A percentile compares a stretch with the other conserved stretches of the same genome.
These are phyloP conservation scores for Margaritifera margaritifera DNA, from an alignment of 2,888 invertebrate genomes.

Conservation along the genomic window DNA sequence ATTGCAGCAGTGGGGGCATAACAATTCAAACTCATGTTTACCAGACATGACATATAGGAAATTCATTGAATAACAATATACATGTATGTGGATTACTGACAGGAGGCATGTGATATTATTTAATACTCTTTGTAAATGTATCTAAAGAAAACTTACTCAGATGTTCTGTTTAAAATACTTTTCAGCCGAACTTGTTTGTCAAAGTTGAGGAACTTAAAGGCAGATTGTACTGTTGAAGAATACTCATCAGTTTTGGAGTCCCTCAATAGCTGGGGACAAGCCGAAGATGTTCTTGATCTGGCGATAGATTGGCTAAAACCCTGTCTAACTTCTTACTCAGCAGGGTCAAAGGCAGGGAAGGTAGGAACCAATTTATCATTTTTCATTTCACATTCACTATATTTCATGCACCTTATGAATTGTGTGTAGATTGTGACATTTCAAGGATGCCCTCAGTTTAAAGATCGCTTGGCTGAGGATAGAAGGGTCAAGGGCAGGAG, in stretches of 20 bases:
- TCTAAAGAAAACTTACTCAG: not conserved
- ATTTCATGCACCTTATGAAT: too few species aligned
- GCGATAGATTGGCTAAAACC: constrained; percentile 55
- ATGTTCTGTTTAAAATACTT: not conserved
- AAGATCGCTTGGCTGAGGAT: too few species aligned
- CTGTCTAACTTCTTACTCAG: constrained; percentile 7
- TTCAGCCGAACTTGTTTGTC: constrained; percentile 57
- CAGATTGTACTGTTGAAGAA: constrained; percentile 36
- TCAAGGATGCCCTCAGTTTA: too few species aligned
- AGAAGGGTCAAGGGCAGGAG: too few species aligned
- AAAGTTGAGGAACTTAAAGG: constrained; percentile 48
- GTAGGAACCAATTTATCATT: too few species aligned
- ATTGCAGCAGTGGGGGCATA: too few species aligned
- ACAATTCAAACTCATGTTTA: not conserved
- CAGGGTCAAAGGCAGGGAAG: not conserved
- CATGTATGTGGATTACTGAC: not conserved
- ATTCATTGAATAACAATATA: constrained; percentile 1
- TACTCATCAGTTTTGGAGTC: constrained; percentile 50
- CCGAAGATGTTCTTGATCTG: constrained; percentile 51
- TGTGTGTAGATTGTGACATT: too few species aligned
- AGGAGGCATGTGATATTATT: not conserved
- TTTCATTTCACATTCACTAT: too few species aligned
- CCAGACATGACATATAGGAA: not conserved
- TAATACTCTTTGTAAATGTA: not conserved
- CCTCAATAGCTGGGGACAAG: constrained; percentile 56